phyloP scores from a whole-genome alignment of 2,888 invertebrate genomes.

The Sclerodermus sp. region DNA sequence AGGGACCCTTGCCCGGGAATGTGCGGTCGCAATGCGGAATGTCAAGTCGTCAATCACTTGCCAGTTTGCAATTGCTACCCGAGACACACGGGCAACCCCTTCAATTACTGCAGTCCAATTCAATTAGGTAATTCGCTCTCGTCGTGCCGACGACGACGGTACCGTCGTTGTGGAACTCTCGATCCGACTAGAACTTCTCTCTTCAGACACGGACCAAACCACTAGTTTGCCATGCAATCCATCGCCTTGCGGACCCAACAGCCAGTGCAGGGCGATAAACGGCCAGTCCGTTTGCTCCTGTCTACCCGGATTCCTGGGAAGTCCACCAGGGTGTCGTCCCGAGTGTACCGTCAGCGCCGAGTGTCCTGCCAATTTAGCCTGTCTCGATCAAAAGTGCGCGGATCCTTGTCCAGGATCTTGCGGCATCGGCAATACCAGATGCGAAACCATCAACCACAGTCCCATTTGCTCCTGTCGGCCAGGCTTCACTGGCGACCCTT shows the following conservation, averaged over 20 bases:
- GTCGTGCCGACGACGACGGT: no score
- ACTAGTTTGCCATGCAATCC: conserved; percentile 46
- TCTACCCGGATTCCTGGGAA: conserved; percentile 72
- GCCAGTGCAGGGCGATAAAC: conserved; percentile 57
- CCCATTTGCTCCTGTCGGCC: conserved; percentile 59
- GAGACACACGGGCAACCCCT: conserved; percentile 69
- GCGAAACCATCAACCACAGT: conserved; percentile 58
- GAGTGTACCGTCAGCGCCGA: conserved; percentile 58
- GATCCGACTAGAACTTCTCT: no score
- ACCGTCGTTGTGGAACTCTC: no score
- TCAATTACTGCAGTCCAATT: conserved; percentile 58
- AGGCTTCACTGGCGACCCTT: conserved; percentile 73
- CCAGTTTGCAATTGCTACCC: conserved; percentile 66
- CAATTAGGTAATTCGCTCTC: conserved; percentile 37
- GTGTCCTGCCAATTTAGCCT: conserved; percentile 64
- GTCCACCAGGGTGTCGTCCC: conserved; percentile 66
- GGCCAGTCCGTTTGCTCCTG: conserved; percentile 81
- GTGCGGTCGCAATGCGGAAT: conserved; percentile 72
- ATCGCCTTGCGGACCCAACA: conserved; percentile 58
- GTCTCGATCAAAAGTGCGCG: conserved; percentile 55
- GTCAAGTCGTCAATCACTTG: conserved; percentile 67
- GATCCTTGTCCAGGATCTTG: conserved; percentile 58
- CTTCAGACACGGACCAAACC: conserved; percentile 5
- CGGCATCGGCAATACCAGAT: conserved; percentile 62
- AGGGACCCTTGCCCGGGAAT: conserved; percentile 73